Base-by-base conservation (phyloP, 2,113 vertebrate genomes). In the Scophthalmus maximus region DNA sequence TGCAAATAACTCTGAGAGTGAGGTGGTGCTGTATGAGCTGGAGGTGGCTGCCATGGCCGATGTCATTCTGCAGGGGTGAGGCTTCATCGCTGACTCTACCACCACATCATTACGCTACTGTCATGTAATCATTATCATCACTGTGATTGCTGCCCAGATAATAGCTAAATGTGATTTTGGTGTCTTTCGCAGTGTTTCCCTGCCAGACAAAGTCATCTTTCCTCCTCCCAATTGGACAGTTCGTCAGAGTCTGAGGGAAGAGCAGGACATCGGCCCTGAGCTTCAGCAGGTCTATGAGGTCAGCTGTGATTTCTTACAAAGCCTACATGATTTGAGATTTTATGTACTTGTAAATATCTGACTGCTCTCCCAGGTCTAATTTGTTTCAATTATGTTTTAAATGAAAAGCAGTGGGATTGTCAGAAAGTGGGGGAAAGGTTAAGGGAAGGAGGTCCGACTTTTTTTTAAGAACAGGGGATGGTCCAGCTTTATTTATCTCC, bases 261-360 rank as follows among this genome's bases (percentile, higher is more conserved):
- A 95, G 68, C 88, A 86, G 73, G 94, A 95, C 0, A 18, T 95
- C 0, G 95, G 95, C 14, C 95, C 96, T 0, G 91, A 93, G 49
- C 90, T 95, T 10, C 93, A 94, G 73, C 95, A 95, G 8, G 93
- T 97, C 47, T 96, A 95, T 5, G 95, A 96, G 93, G 96, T 95
- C 18, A 0, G 0, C 0, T 1, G 3, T 22, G 22, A 29, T 52
- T 38, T 60, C n/a, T 46, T 7, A 6, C 8, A 9, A 46, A 46
- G 5, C 44, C 2, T 46, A 20, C 44, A 8, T 46, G 44, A n/a
- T n/a, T 3, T 20, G 18, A 20, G 6, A 52, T 27, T 15, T n/a
- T n/a, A n/a, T n/a, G n/a, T n/a, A n/a, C n/a, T n/a, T 52, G 5
- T 8, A 51, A 9, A 36, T 11, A 11, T 36, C 34, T 36, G 2